A percentile compares a stretch with the other conserved stretches of the same genome.
Evolutionary conservation across 2,113 vertebrate genomes (phyloP).

Genomic region (Hystrix cristata): DNA sequence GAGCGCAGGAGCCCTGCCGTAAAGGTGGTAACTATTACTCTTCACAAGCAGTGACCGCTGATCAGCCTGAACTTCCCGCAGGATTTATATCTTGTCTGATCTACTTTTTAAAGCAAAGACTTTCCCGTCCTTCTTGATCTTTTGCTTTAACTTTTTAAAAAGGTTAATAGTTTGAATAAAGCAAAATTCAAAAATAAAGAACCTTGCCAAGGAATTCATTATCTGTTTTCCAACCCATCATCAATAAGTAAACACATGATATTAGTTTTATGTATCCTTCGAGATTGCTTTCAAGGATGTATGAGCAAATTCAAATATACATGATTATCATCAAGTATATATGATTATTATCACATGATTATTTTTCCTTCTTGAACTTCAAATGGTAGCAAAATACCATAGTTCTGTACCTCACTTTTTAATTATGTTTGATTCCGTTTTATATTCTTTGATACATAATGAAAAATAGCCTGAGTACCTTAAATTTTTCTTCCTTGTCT

Average conservation of each 20-base stretch:
- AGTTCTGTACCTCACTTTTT: neutral
- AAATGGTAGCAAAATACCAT: neutral
- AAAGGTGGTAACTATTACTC: neutral
- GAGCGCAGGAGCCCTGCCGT: neutral
- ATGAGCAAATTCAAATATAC: neutral
- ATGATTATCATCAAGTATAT: neutral
- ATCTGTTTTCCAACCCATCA: neutral
- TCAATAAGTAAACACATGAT: neutral
- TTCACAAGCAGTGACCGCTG: neutral
- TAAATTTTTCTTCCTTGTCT: neutral
- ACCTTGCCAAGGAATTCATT: neutral
- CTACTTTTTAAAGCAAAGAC: constrained; percentile 5
- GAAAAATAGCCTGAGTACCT: neutral
- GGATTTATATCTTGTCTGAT: neutral
- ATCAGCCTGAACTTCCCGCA: neutral
- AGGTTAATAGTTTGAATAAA: constrained; percentile 51
- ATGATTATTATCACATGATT: neutral
- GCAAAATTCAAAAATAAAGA: neutral
- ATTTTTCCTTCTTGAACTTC: neutral
- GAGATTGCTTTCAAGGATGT: neutral
- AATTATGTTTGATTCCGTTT: neutral
- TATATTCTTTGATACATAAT: neutral
- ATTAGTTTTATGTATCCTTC: neutral
- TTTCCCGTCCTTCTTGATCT: constrained; percentile 37
- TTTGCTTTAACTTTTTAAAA: neutral